phyloP scores from a whole-genome alignment of 2,113 vertebrate genomes.

The Neopipo cinnamomea region DNA sequence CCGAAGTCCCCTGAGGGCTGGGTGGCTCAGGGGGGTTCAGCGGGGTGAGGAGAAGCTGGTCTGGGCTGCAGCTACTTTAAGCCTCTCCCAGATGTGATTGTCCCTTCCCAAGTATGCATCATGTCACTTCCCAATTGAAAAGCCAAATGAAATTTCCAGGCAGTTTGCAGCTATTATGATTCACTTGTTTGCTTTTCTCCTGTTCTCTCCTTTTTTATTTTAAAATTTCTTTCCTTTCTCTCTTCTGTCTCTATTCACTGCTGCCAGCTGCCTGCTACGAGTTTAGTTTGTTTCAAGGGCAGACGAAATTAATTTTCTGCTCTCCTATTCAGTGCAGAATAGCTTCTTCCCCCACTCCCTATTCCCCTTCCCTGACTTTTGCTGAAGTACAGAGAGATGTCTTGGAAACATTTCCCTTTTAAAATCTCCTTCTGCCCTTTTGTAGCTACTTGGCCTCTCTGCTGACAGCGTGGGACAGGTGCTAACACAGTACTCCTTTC shows the following conservation, averaged over 20 bases:
- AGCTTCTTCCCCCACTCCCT: not conserved
- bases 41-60: not conserved
- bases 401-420: not conserved
- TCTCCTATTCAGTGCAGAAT: not conserved
- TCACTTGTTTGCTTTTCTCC: not conserved
- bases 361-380: not conserved
- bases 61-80: not conserved
- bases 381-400: not conserved
- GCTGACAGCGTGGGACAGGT: not conserved
- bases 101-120: not conserved
- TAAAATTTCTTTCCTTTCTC: not conserved
- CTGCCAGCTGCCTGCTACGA: slow-evolving; percentile 52
- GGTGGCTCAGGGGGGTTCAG: not conserved
- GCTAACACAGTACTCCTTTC: not conserved
- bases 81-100: not conserved
- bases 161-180: slow-evolving; percentile 16
- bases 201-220: not conserved
- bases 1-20: not conserved
- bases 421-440: not conserved
- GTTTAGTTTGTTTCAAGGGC: slow-evolving; percentile 46
- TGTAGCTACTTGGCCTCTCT: not conserved
- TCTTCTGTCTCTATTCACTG: slow-evolving; percentile 8
- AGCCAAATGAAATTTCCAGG: slow-evolving; percentile 55
- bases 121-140: slow-evolving; percentile 49
- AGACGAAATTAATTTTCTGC: slow-evolving; percentile 29